Percentiles rank a stretch among this genome's conserved stretches.
Conservation (phyloP, 2,888 invertebrate species). For the Drosophila yooni region DNA sequence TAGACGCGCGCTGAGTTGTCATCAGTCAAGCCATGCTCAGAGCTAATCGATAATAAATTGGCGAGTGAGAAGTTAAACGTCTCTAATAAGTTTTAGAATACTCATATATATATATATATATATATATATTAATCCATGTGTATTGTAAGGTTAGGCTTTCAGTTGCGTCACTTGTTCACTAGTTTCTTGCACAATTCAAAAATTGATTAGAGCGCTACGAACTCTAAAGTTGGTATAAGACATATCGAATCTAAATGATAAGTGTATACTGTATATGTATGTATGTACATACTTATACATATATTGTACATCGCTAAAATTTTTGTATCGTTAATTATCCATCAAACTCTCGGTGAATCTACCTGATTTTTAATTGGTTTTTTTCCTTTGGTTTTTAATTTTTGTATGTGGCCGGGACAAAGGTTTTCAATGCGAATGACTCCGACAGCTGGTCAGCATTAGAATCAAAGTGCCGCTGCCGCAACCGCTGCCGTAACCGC, state of each 20-base stretch:
- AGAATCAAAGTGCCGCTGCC: constrained; percentile 42
- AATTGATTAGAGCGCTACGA: constrained; percentile 8
- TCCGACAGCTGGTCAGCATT: constrained; percentile 24
- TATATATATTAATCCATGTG: neutral
- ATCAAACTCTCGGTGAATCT: constrained; percentile 37
- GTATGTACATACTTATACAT: neutral
- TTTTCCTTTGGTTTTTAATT: neutral
- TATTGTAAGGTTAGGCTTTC: neutral
- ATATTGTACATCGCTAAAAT: neutral
- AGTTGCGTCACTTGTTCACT: constrained; percentile 4
- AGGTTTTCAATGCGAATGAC: constrained; percentile 17
- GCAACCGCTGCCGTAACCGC: constrained; percentile 3
- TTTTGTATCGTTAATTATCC: constrained; percentile 33
- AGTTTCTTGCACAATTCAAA: constrained; percentile 8
- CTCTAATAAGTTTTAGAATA: neutral
- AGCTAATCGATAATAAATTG: neutral
- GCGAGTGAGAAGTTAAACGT: neutral
- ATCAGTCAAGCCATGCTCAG: constrained; percentile 21
- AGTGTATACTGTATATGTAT: neutral
- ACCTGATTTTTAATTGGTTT: constrained; percentile 41
- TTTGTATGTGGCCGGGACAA: constrained; percentile 50
- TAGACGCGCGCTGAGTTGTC: constrained; percentile 17
- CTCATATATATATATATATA: neutral
- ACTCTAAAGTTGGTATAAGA: neutral
- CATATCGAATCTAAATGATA: neutral